Evolutionary conservation across 2,888 invertebrate genomes (phyloP).

Genomic region (Harpalus rubripes): DNA sequence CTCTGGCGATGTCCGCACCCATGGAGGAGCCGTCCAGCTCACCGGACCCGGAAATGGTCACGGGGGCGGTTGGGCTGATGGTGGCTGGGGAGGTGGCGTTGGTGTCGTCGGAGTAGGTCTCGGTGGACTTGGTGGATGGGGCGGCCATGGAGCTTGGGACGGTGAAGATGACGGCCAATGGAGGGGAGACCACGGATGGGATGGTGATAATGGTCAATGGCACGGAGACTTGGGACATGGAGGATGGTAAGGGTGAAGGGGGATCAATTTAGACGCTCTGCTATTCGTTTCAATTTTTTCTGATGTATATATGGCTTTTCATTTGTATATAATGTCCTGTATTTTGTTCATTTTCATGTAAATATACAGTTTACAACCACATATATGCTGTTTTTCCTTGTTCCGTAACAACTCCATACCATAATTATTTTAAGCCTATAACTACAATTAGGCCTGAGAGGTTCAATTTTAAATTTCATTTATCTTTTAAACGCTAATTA

Average conservation of each 20-base stretch:
- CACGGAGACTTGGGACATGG: slow-evolving; percentile 73
- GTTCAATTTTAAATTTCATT: too few relatives aligned
- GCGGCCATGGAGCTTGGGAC: slow-evolving; percentile 65
- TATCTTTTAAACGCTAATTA: too few relatives aligned
- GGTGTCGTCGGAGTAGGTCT: slow-evolving; percentile 45
- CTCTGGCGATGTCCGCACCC: slow-evolving; percentile 58
- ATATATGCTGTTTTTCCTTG: not conserved
- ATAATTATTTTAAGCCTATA: too few relatives aligned
- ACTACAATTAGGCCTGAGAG: too few relatives aligned
- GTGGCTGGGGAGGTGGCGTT: slow-evolving; percentile 57
- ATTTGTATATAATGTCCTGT: slow-evolving; percentile 56
- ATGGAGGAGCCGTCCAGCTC: slow-evolving; percentile 28
- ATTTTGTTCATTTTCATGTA: slow-evolving; percentile 47
- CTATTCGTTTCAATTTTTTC: not conserved
- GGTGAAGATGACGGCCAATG: slow-evolving; percentile 63
- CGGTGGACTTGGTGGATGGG: slow-evolving; percentile 63
- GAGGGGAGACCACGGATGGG: slow-evolving; percentile 68
- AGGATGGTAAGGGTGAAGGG: slow-evolving; percentile 47
- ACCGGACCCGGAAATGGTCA: slow-evolving; percentile 45
- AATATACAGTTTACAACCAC: slow-evolving; percentile 34
- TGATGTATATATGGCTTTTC: not conserved
- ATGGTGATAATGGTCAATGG: slow-evolving; percentile 72
- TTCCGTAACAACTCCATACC: too few relatives aligned
- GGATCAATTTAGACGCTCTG: not conserved
- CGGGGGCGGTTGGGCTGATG: slow-evolving; percentile 46